Evolutionary conservation across 1,140 invertebrate species (phyloP).

Genomic region (Drosophila littoralis): DNA sequence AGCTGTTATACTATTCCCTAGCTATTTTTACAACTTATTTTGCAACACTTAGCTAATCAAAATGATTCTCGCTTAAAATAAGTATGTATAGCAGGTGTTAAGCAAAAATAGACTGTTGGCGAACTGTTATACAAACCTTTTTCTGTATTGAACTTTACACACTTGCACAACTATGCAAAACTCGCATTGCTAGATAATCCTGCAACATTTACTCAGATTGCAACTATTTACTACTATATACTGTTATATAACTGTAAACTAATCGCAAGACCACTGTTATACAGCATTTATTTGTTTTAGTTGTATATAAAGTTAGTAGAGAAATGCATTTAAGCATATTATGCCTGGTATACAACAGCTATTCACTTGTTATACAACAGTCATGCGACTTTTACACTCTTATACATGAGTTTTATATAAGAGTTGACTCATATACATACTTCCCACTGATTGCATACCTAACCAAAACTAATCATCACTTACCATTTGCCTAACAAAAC

Average conservation of each 20-base stretch:
- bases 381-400: conserved; percentile 6
- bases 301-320: no score
- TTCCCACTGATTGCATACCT: not conserved
- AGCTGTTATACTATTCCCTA: not conserved
- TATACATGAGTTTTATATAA: not conserved
- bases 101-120: not conserved
- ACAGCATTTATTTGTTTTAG: no score
- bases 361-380: conserved; percentile 4
- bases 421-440: no score
- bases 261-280: conserved; percentile 7
- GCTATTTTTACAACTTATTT: no score
- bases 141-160: not conserved
- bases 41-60: no score
- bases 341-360: no score
- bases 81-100: not conserved
- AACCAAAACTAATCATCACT: not conserved
- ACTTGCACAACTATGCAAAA: not conserved
- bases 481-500: not conserved
- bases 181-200: no score
- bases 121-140: not conserved
- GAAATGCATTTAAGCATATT: no score
- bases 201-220: no score
- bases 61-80: no score
- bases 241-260: conserved; percentile 1
- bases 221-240: not conserved